Percentiles rank a stretch among this genome's conserved stretches.
These are phyloP conservation scores for Pachypanchax playfairii DNA, from an alignment of 2,113 vertebrate species.

Conservation along the genomic window DNA sequence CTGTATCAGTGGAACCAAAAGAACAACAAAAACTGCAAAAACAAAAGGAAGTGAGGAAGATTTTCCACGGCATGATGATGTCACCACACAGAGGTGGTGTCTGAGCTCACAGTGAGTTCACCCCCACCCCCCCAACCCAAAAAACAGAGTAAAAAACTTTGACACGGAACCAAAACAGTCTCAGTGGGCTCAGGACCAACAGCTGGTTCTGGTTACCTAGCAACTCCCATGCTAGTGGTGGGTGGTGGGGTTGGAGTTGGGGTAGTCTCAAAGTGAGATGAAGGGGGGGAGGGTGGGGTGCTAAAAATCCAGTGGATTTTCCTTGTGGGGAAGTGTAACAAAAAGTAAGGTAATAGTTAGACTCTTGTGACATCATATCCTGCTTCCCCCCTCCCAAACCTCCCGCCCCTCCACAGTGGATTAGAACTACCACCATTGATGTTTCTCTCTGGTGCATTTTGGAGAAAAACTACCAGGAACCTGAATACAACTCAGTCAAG, in stretches of 20 bases:
- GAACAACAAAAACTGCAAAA: constrained; percentile 45
- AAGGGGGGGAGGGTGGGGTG: constrained; percentile 10
- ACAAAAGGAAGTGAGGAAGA: constrained; percentile 76
- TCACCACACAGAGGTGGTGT: constrained; percentile 59
- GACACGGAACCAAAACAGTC: constrained; percentile 57
- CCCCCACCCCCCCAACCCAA: constrained; percentile 36
- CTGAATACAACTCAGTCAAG: constrained; percentile 4
- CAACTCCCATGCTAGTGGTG: constrained; percentile 74
- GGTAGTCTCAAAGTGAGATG: constrained; percentile 39
- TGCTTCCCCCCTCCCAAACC: constrained; percentile 16
- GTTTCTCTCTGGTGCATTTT: constrained; percentile 30
- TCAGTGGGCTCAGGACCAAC: constrained; percentile 71
- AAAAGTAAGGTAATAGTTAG: constrained; percentile 25
- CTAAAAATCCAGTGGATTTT: constrained; percentile 30
- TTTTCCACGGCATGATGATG: constrained; percentile 75
- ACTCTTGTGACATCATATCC: constrained; percentile 26
- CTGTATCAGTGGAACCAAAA: constrained; percentile 65
- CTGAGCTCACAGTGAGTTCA: constrained; percentile 58
- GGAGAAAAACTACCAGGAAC: constrained; percentile 20
- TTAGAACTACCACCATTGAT: background rate
- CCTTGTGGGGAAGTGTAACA: constrained; percentile 58
- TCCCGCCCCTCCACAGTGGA: constrained; percentile 33
- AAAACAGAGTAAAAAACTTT: constrained; percentile 42
- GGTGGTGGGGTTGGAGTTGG: constrained; percentile 42
- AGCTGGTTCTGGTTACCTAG: constrained; percentile 81